Base-by-base conservation (phyloP, 2,797 vertebrate genomes). In the Telmatherina bonti region DNA sequence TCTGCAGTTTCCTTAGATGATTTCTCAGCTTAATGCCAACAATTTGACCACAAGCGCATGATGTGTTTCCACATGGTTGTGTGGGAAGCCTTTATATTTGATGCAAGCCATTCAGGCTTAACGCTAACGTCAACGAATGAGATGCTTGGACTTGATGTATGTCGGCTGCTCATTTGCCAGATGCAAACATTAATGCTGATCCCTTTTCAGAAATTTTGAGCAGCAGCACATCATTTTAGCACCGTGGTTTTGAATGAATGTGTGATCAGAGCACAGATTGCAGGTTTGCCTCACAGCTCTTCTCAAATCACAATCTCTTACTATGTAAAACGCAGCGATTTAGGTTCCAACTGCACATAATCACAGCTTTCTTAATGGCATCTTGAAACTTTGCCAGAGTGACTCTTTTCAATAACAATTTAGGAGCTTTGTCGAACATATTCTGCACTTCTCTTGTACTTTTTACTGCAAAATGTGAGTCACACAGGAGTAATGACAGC, bases 391-490 rank as follows among this genome's bases (percentile, higher is more conserved):
- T 33, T 36, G 55, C 62, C 52, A 18, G 13, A 18, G 2, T 45
- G 30, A 30, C 59, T 45, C 26, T 41, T 1, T 7, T 15, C 0
- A 58, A 13, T 55, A 57, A 70, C 67, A 49, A 51, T 68, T 54
- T 62, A 71, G 56, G 9, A 22, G n/a, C 49, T 5, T 16, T 7
- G 56, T 65, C 10, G 2, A 51, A 22, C 20, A 70, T 9, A 27
- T 56, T 45, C 1, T 43, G n/a, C 10, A 29, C 26, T 53, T 6
- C 10, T 29, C 15, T 16, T 0, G 31, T 47, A 29, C 62, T 47
- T 38, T 59, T 64, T 61, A 2, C 57, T 3, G 57, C 67, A 63
- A 27, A 43, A 0, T 62, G 68, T 79, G 79, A 84, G 72, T 80
- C 85, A 82, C 70, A 53, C 5, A 29, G 66, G 59, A 70, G 52